Evolutionary conservation across 1,140 invertebrate species (phyloP).

Genomic region (Ditylenchus dipsaci): DNA sequence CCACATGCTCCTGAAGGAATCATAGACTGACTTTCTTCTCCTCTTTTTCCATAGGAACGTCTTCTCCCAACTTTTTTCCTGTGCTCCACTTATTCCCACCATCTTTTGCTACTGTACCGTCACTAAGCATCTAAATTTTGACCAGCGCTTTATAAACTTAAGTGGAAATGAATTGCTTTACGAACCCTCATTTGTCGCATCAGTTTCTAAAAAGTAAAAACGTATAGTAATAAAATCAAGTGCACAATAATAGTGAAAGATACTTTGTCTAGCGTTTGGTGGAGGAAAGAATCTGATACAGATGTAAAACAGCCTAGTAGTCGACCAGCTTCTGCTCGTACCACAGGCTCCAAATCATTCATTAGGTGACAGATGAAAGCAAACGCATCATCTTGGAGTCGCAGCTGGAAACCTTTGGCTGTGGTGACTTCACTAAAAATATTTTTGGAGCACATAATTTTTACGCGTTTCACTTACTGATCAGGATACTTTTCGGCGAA

Average conservation of each 20-base stretch:
- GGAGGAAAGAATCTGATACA: constrained; percentile 81
- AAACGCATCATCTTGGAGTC: constrained; percentile 92
- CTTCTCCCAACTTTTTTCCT: constrained; percentile 85
- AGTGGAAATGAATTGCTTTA: constrained; percentile 2
- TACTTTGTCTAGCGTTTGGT: constrained; percentile 87
- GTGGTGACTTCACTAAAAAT: constrained; percentile 41
- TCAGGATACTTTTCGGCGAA: background rate
- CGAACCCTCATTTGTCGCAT: constrained; percentile 85
- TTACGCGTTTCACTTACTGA: too few species aligned
- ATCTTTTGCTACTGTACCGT: constrained; percentile 13
- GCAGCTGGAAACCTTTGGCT: constrained; percentile 60
- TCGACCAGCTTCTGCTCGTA: constrained; percentile 61
- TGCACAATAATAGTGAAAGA: too few species aligned
- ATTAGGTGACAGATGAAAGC: constrained; percentile 85
- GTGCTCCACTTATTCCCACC: constrained; percentile 78
- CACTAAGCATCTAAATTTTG: constrained; percentile 35
- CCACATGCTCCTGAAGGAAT: constrained; percentile 91
- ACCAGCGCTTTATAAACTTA: background rate
- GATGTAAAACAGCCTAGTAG: constrained; percentile 73
- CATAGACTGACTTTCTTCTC: constrained; percentile 74
- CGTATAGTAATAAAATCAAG: too few species aligned
- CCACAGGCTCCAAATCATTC: constrained; percentile 74
- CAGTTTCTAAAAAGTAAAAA: constrained; percentile 66
- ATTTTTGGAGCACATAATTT: too few species aligned
- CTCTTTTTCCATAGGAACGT: constrained; percentile 70